phyloP scores from a whole-genome alignment of 2,888 invertebrate species.

The Ceriagrion tenellum region DNA sequence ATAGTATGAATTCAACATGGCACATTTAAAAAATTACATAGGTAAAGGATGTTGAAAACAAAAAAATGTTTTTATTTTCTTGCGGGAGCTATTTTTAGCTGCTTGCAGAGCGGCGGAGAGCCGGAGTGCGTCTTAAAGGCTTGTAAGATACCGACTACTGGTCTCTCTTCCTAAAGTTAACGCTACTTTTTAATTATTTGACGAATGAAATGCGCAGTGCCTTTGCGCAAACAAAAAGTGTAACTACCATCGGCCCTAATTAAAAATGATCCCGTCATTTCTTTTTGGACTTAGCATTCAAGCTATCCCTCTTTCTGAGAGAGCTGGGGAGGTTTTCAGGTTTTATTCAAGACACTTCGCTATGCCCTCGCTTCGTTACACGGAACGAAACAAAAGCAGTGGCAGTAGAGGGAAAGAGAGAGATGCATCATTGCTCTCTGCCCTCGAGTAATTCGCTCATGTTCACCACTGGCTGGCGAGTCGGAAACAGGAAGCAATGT shows the following conservation, averaged over 20 bases:
- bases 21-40: too few species aligned
- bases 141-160: not conserved
- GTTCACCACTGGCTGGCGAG: not conserved
- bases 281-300: not conserved
- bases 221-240: not conserved
- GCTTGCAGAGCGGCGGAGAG: not conserved
- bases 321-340: not conserved
- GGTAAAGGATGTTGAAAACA: too few species aligned
- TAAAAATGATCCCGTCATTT: not conserved
- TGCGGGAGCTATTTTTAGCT: not conserved
- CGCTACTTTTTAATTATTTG: not conserved
- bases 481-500: not conserved
- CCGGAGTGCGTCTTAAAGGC: not conserved
- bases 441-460: slow-evolving; percentile 15
- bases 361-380: slow-evolving; percentile 19
- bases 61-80: not conserved
- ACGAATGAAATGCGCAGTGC: not conserved
- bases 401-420: not conserved
- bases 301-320: not conserved
- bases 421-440: slow-evolving; percentile 17
- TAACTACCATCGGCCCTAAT: not conserved
- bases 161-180: not conserved
- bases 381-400: not conserved
- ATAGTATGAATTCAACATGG: too few species aligned
- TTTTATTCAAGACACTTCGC: slow-evolving; percentile 12